These are phyloP conservation scores for Thomomys bottae DNA, from an alignment of 2,113 vertebrate species.

Conservation along the genomic window DNA sequence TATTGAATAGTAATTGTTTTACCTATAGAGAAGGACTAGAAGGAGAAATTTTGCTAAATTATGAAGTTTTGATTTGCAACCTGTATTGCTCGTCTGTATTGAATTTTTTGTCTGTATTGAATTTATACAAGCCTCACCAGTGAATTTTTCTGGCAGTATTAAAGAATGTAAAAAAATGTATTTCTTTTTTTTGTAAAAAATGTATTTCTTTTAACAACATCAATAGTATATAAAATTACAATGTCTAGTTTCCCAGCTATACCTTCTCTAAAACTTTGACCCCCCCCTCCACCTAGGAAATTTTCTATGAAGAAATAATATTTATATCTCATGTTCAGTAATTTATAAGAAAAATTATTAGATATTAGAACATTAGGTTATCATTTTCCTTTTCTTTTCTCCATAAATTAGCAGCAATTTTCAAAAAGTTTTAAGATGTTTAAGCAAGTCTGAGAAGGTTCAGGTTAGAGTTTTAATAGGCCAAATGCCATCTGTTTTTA, in stretches of 20 bases:
- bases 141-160: not conserved
- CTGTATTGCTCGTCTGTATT: not conserved
- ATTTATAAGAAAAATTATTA: not conserved
- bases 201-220: not conserved
- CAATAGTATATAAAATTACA: not conserved
- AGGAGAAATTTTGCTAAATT: slow-evolving; percentile 62
- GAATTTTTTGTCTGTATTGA: slow-evolving; percentile 11
- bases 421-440: slow-evolving; percentile 61
- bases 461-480: slow-evolving; percentile 80
- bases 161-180: not conserved
- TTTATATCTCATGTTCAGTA: not conserved
- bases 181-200: not conserved
- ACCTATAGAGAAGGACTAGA: not conserved
- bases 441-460: slow-evolving; percentile 72
- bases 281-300: not conserved
- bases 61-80: slow-evolving; percentile 20
- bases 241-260: not conserved
- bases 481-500: slow-evolving; percentile 86
- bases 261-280: not conserved
- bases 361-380: not conserved
- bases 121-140: not conserved
- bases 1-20: not conserved
- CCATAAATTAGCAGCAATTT: not conserved
- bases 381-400: not conserved
- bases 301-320: not conserved